Conservation (phyloP, 2,888 invertebrate species). For the Cryptophagus acutangulus region DNA sequence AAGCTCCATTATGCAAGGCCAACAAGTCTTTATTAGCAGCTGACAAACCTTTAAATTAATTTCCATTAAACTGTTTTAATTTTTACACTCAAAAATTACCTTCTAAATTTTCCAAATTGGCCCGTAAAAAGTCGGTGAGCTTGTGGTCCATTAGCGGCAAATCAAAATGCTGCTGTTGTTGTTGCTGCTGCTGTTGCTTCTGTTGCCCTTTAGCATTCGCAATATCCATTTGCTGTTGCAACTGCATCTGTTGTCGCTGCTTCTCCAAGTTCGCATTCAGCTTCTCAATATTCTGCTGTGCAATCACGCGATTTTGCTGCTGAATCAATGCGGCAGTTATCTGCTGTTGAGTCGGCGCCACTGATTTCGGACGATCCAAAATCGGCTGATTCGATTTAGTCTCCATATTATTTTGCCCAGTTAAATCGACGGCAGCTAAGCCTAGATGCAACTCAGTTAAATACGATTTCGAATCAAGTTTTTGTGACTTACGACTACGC, state of each 20-base stretch:
- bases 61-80: slow-evolving; percentile 5
- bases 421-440: slow-evolving; percentile 43
- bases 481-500: slow-evolving; percentile 39
- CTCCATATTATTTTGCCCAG: slow-evolving; percentile 41
- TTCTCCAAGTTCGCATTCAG: slow-evolving; percentile 52
- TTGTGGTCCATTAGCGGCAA: slow-evolving; percentile 57
- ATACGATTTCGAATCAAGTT: background rate
- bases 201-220: slow-evolving; percentile 37
- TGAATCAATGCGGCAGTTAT: slow-evolving; percentile 59
- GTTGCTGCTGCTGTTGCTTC: slow-evolving; percentile 42
- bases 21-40: slow-evolving; percentile 59
- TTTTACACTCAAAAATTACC: too few species aligned
- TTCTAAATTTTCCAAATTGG: slow-evolving; percentile 67
- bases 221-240: slow-evolving; percentile 40
- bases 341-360: slow-evolving; percentile 58
- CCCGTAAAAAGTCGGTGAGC: slow-evolving; percentile 66
- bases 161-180: slow-evolving; percentile 44
- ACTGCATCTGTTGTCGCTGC: slow-evolving; percentile 53
- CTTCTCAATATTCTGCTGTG: slow-evolving; percentile 62
- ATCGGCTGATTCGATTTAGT: slow-evolving; percentile 35
- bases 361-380: slow-evolving; percentile 44
- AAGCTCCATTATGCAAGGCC: slow-evolving; percentile 65
- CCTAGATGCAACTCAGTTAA: slow-evolving; percentile 29
- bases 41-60: slow-evolving; percentile 33
- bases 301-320: slow-evolving; percentile 58